phyloP scores from a whole-genome alignment of 2,888 invertebrate genomes.

The Graphium colonna region DNA sequence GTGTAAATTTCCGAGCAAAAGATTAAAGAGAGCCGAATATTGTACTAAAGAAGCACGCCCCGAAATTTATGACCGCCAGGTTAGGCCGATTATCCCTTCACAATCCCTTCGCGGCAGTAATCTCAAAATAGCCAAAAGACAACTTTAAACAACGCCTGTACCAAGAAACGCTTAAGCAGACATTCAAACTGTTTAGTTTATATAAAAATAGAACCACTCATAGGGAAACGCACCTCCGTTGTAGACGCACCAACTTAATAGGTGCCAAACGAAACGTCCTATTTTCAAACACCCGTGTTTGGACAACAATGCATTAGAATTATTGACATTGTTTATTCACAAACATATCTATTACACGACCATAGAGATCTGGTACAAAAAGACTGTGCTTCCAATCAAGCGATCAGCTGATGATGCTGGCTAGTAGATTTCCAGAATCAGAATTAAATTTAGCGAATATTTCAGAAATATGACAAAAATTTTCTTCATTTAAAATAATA shows the following conservation, averaged over 20 bases:
- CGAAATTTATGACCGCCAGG: conserved; percentile 35
- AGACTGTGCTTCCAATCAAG: no score
- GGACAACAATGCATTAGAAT: conserved; percentile 65
- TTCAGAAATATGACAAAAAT: no score
- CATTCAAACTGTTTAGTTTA: conserved; percentile 58
- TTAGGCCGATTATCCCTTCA: conserved; percentile 44
- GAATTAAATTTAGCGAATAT: no score
- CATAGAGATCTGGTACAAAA: no score
- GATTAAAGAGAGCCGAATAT: conserved; percentile 11
- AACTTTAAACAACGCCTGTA: conserved; percentile 45
- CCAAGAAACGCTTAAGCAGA: conserved; percentile 61
- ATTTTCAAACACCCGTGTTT: conserved; percentile 52
- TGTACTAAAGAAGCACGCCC: conserved; percentile 27
- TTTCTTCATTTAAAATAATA: no score
- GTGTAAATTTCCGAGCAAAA: conserved; percentile 10
- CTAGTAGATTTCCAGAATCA: no score
- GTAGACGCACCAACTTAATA: conserved; percentile 33
- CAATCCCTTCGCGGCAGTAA: conserved; percentile 39
- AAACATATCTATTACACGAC: conserved; percentile 28
- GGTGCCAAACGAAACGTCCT: conserved; percentile 32
- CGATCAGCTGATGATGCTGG: no score
- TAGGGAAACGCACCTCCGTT: conserved; percentile 32
- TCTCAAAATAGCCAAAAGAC: conserved; percentile 62
- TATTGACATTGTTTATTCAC: conserved; percentile 43
- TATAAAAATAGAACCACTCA: conserved; percentile 68